phyloP scores from a whole-genome alignment of 2,797 vertebrate species.

The Bradypodion ventrale region DNA sequence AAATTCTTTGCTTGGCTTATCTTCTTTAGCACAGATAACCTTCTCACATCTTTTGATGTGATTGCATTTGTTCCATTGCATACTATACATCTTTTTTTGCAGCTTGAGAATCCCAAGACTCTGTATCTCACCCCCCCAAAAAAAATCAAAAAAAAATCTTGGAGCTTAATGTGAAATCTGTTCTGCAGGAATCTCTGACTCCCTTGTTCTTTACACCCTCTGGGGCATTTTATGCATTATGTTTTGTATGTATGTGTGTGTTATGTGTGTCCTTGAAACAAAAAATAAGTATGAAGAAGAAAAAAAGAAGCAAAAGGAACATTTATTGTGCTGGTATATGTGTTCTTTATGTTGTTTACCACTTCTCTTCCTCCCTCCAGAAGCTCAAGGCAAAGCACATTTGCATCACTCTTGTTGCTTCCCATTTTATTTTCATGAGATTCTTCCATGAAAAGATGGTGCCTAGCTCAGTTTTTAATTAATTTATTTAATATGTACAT shows the following conservation, averaged over 20 bases:
- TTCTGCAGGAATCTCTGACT: neutral
- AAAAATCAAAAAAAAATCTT: no score
- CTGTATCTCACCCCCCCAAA: no score
- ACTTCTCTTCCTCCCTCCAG: neutral
- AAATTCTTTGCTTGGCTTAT: constrained; percentile 62
- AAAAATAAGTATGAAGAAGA: neutral
- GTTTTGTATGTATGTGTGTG: neutral
- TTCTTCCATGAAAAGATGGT: neutral
- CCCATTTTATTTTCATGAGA: neutral
- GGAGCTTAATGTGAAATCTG: constrained; percentile 38
- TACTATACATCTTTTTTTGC: constrained; percentile 45
- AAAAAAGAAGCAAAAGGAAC: neutral
- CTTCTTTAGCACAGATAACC: constrained; percentile 68
- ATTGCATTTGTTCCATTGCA: constrained; percentile 57
- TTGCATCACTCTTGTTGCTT: neutral
- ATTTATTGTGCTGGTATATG: neutral
- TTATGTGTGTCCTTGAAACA: neutral
- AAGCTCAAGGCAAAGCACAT: neutral
- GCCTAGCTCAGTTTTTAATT: neutral
- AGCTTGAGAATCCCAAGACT: constrained; percentile 26
- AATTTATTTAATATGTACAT: neutral
- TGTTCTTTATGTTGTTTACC: neutral
- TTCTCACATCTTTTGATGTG: constrained; percentile 56
- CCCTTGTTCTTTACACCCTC: neutral
- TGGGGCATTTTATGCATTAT: neutral